Conservation (phyloP, 2,888 invertebrate species). For the Apeira syringaria region DNA sequence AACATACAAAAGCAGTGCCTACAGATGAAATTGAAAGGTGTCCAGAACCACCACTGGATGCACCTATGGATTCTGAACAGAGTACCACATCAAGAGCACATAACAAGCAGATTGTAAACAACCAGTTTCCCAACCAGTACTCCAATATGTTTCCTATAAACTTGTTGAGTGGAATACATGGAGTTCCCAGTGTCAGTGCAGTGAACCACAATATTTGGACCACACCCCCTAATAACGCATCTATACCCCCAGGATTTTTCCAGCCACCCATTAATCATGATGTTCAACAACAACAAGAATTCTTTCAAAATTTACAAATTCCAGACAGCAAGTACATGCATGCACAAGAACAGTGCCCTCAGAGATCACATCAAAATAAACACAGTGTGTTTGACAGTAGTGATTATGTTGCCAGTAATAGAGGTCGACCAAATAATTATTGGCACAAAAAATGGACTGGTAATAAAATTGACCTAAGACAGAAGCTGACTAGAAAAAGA, state of each 20-base stretch:
- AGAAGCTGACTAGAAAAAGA: conserved; percentile 35
- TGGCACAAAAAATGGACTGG: background rate
- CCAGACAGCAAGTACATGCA: background rate
- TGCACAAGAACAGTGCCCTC: background rate
- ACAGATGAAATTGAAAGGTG: conserved; percentile 33
- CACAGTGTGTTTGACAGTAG: background rate
- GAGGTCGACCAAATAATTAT: background rate
- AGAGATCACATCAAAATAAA: background rate
- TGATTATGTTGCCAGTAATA: background rate
- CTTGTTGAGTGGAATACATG: background rate
- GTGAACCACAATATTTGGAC: conserved; percentile 4
- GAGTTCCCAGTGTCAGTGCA: background rate
- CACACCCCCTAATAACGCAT: background rate
- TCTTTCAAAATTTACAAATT: background rate
- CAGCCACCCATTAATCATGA: background rate
- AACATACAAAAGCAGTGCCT: conserved; percentile 28
- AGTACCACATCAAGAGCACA: conserved; percentile 24
- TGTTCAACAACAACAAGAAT: conserved; percentile 3
- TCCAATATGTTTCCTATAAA: conserved; percentile 11
- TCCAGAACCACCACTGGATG: conserved; percentile 54
- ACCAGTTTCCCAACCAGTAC: conserved; percentile 34
- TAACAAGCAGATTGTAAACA: conserved; percentile 43
- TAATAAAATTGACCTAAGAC: conserved; percentile 39
- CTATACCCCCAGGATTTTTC: background rate
- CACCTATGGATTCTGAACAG: conserved; percentile 23